Conservation (phyloP, 2,113 vertebrate genomes). For the Emydura subglobosa region DNA sequence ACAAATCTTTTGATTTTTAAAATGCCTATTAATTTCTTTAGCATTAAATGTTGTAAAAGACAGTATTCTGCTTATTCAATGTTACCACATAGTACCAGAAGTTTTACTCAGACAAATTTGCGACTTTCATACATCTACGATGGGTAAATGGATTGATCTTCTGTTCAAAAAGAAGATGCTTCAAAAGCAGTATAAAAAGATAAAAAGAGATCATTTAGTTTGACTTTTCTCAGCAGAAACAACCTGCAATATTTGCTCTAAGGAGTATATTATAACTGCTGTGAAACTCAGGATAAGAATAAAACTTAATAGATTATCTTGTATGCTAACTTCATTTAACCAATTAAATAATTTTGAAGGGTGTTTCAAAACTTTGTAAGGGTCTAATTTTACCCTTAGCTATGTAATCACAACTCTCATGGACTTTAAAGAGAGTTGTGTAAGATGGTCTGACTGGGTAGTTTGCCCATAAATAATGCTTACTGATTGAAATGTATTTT, state of each 20-base stretch:
- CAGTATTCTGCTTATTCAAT: neutral
- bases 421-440: neutral
- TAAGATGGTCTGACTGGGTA: neutral
- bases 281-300: conserved; percentile 10
- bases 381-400: neutral
- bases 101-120: conserved; percentile 11
- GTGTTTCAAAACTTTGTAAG: neutral
- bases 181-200: conserved; percentile 52
- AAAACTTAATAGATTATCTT: conserved; percentile 21
- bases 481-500: neutral
- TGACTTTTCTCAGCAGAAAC: conserved; percentile 59
- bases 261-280: conserved; percentile 32
- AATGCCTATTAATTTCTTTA: neutral
- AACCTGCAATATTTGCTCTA: conserved; percentile 41
- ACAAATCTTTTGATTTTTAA: neutral
- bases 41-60: neutral
- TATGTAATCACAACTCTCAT: neutral
- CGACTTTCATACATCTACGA: neutral
- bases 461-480: neutral
- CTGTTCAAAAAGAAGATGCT: conserved; percentile 51
- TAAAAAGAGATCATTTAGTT: conserved; percentile 51
- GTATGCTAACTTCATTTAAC: neutral
- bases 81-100: conserved; percentile 2
- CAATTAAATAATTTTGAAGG: neutral
- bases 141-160: neutral